Percentiles rank a stretch among this genome's conserved stretches.
These are phyloP conservation scores for Murina feae DNA, from an alignment of 2,113 vertebrate species.

Conservation along the genomic window DNA sequence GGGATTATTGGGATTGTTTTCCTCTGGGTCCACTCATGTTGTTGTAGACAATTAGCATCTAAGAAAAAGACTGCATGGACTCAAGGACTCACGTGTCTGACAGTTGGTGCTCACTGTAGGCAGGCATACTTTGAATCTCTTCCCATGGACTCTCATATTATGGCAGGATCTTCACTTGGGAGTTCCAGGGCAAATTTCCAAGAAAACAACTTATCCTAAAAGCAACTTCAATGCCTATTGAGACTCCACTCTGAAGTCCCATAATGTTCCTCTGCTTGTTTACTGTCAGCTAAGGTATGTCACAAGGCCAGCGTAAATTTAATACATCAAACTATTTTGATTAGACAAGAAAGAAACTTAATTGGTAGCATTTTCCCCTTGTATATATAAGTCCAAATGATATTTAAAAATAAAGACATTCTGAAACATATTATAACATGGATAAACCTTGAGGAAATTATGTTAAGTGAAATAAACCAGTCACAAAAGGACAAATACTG, in stretches of 20 bases:
- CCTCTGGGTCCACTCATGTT: too few species aligned
- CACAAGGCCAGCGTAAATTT: background rate
- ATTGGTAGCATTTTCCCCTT: background rate
- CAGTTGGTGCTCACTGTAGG: background rate
- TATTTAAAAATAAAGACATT: background rate
- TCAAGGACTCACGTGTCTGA: background rate
- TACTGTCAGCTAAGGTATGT: background rate
- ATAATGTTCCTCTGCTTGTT: background rate
- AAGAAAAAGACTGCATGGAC: too few species aligned
- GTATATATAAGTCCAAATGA: background rate
- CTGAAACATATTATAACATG: background rate
- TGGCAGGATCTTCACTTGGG: background rate
- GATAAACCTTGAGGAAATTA: background rate
- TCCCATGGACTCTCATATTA: background rate
- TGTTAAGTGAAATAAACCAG: background rate
- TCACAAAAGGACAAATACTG: background rate
- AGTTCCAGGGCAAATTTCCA: background rate
- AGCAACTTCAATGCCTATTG: background rate
- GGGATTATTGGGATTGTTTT: background rate
- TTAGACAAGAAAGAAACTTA: background rate
- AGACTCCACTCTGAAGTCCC: background rate
- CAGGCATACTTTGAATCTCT: background rate
- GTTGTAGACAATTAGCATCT: background rate
- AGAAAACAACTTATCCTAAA: background rate
- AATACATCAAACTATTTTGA: background rate